A percentile compares a stretch with the other conserved stretches of the same genome.
Evolutionary conservation across 2,888 invertebrate genomes (phyloP).

Genomic region (Aleiodes alternator): DNA sequence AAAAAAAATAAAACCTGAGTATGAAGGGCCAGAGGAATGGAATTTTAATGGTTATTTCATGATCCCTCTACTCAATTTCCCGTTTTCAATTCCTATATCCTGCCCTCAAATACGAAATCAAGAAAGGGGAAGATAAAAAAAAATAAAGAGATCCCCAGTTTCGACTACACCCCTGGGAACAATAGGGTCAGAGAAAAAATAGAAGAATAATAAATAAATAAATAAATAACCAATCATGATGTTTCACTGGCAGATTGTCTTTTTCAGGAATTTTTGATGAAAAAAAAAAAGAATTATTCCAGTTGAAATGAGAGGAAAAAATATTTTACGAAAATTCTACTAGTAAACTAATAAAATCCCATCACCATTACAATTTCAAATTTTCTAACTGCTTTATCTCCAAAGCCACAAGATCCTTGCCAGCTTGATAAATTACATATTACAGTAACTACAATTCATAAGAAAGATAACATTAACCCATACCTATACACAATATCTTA

Average conservation of each 20-base stretch:
- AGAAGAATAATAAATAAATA: background rate
- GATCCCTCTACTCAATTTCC: constrained; percentile 28
- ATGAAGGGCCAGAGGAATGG: constrained; percentile 2
- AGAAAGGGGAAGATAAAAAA: too few species aligned
- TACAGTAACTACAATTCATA: constrained; percentile 12
- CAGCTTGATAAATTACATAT: constrained; percentile 12
- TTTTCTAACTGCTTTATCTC: background rate
- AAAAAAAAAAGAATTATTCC: too few species aligned
- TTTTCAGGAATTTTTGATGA: background rate
- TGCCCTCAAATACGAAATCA: constrained; percentile 2
- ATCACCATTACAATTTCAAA: background rate
- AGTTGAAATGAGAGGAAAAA: background rate
- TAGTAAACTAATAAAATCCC: background rate
- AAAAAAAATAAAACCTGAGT: constrained; percentile 8
- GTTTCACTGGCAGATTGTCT: constrained; percentile 18
- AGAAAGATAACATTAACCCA: constrained; percentile 1
- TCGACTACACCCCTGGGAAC: background rate
- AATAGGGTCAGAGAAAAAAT: background rate
- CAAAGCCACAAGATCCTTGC: background rate
- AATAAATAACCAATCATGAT: constrained; percentile 1
- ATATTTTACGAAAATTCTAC: background rate
- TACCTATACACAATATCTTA: background rate
- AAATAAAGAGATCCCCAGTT: too few species aligned
- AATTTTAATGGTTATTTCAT: constrained; percentile 33
- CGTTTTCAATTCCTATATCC: constrained; percentile 20